These are phyloP conservation scores for Octomys mimax DNA, from an alignment of 2,797 vertebrate genomes.

Conservation along the genomic window DNA sequence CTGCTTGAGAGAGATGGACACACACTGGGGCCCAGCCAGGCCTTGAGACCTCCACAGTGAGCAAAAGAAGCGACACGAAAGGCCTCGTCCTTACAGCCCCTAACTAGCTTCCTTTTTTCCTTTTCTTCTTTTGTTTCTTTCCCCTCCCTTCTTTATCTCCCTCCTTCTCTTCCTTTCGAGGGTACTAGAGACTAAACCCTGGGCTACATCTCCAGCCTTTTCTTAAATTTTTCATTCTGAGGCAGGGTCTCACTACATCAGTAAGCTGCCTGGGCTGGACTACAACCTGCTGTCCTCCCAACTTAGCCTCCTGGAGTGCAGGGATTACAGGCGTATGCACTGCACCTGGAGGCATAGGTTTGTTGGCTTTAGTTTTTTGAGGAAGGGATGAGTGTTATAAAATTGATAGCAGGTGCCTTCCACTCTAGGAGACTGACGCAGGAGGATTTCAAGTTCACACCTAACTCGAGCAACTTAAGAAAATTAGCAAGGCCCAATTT, in stretches of 20 bases:
- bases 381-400: too few relatives aligned
- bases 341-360: background rate
- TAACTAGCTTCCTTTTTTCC: background rate
- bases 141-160: background rate
- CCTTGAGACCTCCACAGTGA: background rate
- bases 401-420: accelerated
- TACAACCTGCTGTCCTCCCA: background rate
- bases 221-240: background rate
- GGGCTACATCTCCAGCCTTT: background rate
- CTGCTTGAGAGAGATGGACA: background rate
- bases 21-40: too few relatives aligned
- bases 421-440: background rate
- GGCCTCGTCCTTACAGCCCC: accelerated
- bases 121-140: background rate
- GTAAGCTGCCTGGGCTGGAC: background rate
- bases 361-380: background rate
- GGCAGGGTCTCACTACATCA: background rate
- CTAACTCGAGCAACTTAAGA: background rate
- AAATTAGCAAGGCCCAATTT: background rate
- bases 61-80: accelerated
- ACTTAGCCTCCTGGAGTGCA: background rate
- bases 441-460: background rate
- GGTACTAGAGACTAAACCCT: background rate
- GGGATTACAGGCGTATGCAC: background rate
- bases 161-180: background rate